A percentile compares a stretch with the other conserved stretches of the same genome.
These are phyloP conservation scores for Capromys pilorides DNA, from an alignment of 2,797 vertebrate genomes.

Conservation along the genomic window DNA sequence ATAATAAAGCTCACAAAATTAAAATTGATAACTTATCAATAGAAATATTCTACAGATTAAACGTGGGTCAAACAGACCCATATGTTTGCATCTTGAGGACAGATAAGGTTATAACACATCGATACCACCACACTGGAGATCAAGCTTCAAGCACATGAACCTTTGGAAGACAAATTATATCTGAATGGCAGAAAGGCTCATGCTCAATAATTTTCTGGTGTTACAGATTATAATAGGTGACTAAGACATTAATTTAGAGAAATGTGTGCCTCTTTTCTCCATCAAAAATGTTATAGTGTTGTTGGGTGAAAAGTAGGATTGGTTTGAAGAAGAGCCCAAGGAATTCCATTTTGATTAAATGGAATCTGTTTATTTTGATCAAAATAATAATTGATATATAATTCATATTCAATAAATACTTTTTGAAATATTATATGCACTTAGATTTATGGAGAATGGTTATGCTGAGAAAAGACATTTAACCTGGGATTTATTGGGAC, in stretches of 20 bases:
- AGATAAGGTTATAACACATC: neutral
- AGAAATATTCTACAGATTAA: neutral
- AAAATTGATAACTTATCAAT: neutral
- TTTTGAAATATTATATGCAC: constrained; percentile 24
- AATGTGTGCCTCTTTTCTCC: constrained; percentile 18
- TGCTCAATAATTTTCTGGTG: neutral
- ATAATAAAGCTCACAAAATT: neutral
- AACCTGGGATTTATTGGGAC: neutral
- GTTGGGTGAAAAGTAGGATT: neutral
- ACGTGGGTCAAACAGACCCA: neutral
- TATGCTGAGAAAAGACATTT: constrained; percentile 42
- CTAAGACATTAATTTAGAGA: constrained; percentile 20
- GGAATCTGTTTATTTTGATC: constrained; percentile 51
- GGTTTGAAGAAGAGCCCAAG: constrained; percentile 26
- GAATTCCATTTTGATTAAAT: too few species aligned
- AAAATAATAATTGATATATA: constrained; percentile 40
- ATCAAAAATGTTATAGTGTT: constrained; percentile 4
- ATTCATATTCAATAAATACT: constrained; percentile 55
- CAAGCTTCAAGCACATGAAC: neutral
- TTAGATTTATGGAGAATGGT: constrained; percentile 25
- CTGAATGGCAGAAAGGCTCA: neutral
- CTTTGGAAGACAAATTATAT: neutral
- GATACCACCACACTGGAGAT: neutral
- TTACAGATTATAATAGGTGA: constrained; percentile 41
- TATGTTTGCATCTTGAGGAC: neutral